Conservation (phyloP, 2,888 invertebrate species). For the Caenorhabditis becei region DNA sequence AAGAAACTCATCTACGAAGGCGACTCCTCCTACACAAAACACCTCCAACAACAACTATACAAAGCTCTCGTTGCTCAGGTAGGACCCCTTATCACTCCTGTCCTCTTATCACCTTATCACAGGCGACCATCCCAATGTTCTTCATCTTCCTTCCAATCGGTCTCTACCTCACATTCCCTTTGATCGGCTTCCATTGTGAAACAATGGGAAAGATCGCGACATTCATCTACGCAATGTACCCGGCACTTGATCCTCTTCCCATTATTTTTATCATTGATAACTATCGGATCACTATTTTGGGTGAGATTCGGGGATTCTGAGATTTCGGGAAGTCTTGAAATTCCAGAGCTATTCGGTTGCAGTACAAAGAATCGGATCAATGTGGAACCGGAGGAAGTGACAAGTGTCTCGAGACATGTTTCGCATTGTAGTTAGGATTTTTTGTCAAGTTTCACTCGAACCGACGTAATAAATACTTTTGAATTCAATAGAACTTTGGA, state of each 20-base stretch:
- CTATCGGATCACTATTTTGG: slow-evolving; percentile 48
- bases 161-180: slow-evolving; percentile 26
- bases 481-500: no score
- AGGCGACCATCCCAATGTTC: slow-evolving; percentile 42
- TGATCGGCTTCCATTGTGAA: slow-evolving; percentile 32
- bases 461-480: no score
- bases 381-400: slow-evolving; percentile 29
- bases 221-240: slow-evolving; percentile 45
- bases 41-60: slow-evolving; percentile 41
- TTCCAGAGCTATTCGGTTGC: slow-evolving; percentile 40
- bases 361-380: slow-evolving; percentile 23
- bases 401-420: slow-evolving; percentile 43
- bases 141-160: slow-evolving; percentile 45
- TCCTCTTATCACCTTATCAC: background rate
- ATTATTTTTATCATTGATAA: slow-evolving; percentile 53
- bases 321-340: background rate
- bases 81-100: background rate
- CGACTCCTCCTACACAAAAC: slow-evolving; percentile 34
- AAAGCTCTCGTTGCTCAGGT: slow-evolving; percentile 38
- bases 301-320: background rate
- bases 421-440: slow-evolving; percentile 24
- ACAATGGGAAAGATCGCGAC: slow-evolving; percentile 23
- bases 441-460: background rate
- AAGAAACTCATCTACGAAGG: slow-evolving; percentile 48
- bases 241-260: slow-evolving; percentile 49